phyloP scores from a whole-genome alignment of 2,113 vertebrate genomes.

The Mandrillus leucophaeus region DNA sequence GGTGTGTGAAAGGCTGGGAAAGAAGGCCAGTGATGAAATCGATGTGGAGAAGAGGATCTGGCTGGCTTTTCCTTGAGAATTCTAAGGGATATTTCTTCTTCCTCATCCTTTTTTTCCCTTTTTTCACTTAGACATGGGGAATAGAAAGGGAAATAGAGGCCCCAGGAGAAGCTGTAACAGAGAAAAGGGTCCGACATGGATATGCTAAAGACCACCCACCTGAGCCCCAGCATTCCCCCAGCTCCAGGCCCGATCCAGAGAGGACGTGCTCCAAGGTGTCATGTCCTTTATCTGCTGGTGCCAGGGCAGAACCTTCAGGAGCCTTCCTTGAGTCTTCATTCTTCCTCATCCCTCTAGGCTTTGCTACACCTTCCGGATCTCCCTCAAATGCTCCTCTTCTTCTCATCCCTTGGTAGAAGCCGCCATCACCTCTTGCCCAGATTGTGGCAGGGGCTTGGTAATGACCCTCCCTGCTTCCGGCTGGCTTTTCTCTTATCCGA shows the following conservation, averaged over 20 bases:
- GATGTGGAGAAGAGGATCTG: neutral
- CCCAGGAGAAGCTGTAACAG: neutral
- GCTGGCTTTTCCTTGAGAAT: neutral
- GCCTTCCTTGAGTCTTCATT: neutral
- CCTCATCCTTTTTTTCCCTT: neutral
- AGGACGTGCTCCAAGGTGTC: too few species aligned
- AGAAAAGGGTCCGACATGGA: neutral
- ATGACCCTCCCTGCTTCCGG: fast-evolving
- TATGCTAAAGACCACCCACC: neutral
- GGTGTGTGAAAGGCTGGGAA: neutral
- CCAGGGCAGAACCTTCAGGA: neutral
- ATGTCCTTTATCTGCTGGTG: neutral
- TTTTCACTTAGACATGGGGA: neutral
- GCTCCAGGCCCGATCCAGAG: neutral
- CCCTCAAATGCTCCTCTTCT: neutral
- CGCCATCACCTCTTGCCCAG: neutral
- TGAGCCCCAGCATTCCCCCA: too few species aligned
- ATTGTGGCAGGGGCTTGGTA: neutral
- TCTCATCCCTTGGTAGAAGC: neutral
- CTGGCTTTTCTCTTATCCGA: neutral
- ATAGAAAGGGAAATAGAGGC: neutral
- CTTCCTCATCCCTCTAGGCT: neutral
- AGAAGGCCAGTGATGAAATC: neutral
- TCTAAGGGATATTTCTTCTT: neutral
- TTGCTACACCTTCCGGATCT: neutral